Percentiles rank a stretch among this genome's conserved stretches.
Conservation (phyloP, 2,888 invertebrate genomes). For the Eilema griseolum region DNA sequence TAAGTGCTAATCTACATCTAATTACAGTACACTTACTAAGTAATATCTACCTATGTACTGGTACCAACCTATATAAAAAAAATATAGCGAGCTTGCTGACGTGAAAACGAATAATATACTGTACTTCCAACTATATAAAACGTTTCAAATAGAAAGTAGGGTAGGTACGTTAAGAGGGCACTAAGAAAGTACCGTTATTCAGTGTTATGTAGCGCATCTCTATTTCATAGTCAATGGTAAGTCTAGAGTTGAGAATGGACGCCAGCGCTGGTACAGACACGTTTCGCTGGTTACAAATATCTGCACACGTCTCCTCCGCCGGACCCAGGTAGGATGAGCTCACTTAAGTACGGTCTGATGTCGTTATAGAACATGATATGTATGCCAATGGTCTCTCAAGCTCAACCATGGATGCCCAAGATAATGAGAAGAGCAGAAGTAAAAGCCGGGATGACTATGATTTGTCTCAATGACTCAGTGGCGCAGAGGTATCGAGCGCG, state of each 20-base stretch:
- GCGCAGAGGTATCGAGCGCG: too few relatives aligned
- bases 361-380: too few relatives aligned
- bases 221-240: background rate
- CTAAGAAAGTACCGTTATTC: slow-evolving; percentile 8
- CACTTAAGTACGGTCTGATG: too few relatives aligned
- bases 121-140: slow-evolving; percentile 2
- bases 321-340: too few relatives aligned
- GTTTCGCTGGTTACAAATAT: background rate
- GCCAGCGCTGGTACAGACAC: too few relatives aligned
- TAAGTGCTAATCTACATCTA: background rate
- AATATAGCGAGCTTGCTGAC: background rate
- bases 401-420: too few relatives aligned
- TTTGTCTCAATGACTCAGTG: too few relatives aligned
- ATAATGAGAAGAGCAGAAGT: too few relatives aligned
- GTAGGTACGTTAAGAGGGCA: background rate
- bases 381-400: too few relatives aligned
- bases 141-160: slow-evolving; percentile 10
- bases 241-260: background rate
- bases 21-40: background rate
- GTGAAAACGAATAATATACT: background rate
- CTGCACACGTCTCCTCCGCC: too few relatives aligned
- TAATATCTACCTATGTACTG: background rate
- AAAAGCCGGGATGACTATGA: too few relatives aligned
- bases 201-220: background rate
- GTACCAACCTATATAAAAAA: background rate